Percentiles rank a stretch among this genome's conserved stretches.
These are phyloP conservation scores for Diabrotica undecimpunctata DNA, from an alignment of 1,140 invertebrate species.

Conservation along the genomic window DNA sequence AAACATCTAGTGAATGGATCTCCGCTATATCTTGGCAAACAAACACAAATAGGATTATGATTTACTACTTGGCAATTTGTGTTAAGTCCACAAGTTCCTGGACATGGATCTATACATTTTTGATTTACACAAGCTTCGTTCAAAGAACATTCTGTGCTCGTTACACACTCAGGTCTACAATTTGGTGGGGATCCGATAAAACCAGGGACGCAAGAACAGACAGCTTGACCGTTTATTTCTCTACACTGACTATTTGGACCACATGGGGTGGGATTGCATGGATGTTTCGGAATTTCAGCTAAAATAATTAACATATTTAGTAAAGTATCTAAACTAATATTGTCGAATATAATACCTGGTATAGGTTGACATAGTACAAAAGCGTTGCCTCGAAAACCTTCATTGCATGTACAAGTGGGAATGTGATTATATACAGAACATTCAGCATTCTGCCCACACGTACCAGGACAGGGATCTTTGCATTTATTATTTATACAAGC, in stretches of 20 bases:
- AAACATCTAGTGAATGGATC: conserved; percentile 62
- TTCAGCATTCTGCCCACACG: conserved; percentile 61
- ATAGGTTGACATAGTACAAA: conserved; percentile 64
- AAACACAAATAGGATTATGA: conserved; percentile 64
- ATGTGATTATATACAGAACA: conserved; percentile 69
- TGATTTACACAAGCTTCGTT: conserved; percentile 58
- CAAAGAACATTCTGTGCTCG: conserved; percentile 55
- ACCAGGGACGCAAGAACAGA: conserved; percentile 60
- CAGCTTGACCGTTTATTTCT: conserved; percentile 56
- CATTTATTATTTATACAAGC: conserved; percentile 64
- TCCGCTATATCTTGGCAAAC: conserved; percentile 56
- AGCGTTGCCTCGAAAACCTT: conserved; percentile 72
- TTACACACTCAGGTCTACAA: conserved; percentile 59
- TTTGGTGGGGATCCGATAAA: conserved; percentile 60
- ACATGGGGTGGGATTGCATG: conserved; percentile 58
- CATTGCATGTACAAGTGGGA: conserved; percentile 64
- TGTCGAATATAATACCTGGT: conserved; percentile 26
- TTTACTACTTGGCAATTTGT: conserved; percentile 61
- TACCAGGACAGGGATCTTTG: conserved; percentile 61
- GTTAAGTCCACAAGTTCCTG: conserved; percentile 60
- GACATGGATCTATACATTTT: conserved; percentile 62
- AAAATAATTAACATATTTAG: conserved; percentile 3
- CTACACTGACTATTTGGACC: conserved; percentile 61
- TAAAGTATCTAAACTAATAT: neutral
- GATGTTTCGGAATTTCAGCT: conserved; percentile 30